Conservation (phyloP, 2,113 vertebrate species). For the Sinocyclocheilus anophthalmus region DNA sequence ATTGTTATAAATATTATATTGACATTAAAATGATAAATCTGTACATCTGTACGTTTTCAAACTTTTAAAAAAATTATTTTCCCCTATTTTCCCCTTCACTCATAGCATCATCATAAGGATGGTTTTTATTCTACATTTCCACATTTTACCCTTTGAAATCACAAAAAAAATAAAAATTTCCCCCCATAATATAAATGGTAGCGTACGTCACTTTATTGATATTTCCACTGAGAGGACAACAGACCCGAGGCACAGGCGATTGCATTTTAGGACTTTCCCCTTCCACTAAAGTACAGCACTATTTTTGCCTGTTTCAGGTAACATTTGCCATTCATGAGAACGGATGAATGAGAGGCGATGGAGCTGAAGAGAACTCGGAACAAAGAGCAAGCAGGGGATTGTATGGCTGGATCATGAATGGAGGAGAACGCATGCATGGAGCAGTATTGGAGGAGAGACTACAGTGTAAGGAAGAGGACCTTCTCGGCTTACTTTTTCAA, state of each 20-base stretch:
- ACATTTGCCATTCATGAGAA: slow-evolving; percentile 53
- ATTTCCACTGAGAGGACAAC: neutral
- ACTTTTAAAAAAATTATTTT: neutral
- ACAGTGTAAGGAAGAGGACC: slow-evolving; percentile 57
- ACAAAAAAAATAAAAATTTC: too few relatives aligned
- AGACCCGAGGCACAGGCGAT: neutral
- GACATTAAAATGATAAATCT: neutral
- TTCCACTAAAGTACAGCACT: slow-evolving; percentile 67
- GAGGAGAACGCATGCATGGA: slow-evolving; percentile 56
- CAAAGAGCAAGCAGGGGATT: slow-evolving; percentile 73
- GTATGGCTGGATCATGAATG: slow-evolving; percentile 75
- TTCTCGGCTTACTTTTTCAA: slow-evolving; percentile 58
- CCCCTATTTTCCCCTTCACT: neutral
- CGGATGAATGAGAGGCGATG: slow-evolving; percentile 65
- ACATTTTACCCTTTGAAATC: too few relatives aligned
- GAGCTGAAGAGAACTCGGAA: slow-evolving; percentile 64
- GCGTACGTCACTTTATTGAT: neutral
- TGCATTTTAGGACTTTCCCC: slow-evolving; percentile 55
- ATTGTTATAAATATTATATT: neutral
- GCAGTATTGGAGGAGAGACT: slow-evolving; percentile 51
- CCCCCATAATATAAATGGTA: neutral
- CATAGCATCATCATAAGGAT: neutral
- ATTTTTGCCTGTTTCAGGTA: slow-evolving; percentile 66
- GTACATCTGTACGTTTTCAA: neutral
- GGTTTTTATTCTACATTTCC: neutral